Base-by-base conservation (phyloP, 2,888 invertebrate species). In the Tinea pellionella region DNA sequence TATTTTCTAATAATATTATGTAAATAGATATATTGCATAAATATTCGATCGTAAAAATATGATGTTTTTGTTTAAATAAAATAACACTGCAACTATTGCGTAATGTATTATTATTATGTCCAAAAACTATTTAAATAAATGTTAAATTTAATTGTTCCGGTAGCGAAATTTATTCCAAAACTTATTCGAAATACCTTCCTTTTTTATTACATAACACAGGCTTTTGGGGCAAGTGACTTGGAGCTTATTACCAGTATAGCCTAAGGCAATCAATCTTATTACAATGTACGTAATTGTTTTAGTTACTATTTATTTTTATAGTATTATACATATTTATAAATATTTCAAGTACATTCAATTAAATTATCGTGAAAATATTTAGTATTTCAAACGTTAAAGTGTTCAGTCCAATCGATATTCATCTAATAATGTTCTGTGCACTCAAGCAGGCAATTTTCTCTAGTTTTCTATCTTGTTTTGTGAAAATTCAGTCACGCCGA, bases 371-470 rank as follows among this genome's bases (percentile, higher is more conserved):
- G n/a, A n/a, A n/a, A n/a, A n/a, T n/a, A n/a, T n/a, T n/a, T n/a
- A n/a, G n/a, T n/a, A n/a, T n/a, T n/a, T n/a, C n/a, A n/a, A n/a
- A n/a, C n/a, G n/a, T n/a, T n/a, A n/a, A n/a, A n/a, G n/a, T n/a
- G 2, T n/a, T 47, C 16, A 9, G 13, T 47, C 47, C 2, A 16
- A 47, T 47, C 47, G 47, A 47, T 47, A 47, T 47, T 47, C 16
- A 47, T 57, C 57, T 57, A 57, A 32, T 57, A 57, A 19, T 32
- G 13, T 32, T 24, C 24, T 24, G 77, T 70, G 72, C 80, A 78
- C 68, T 78, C 73, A 77, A 75, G 74, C 80, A 77, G 68, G 69
- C 69, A 62, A 82, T 80, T 87, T 87, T 86, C 86, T 81, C 86
- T 72, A 70, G 75, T 79, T 79, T 81, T 80, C 75, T 76, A 78